Base-by-base conservation (phyloP, 2,797 vertebrate genomes). In the Sebastes hopkinsi region DNA sequence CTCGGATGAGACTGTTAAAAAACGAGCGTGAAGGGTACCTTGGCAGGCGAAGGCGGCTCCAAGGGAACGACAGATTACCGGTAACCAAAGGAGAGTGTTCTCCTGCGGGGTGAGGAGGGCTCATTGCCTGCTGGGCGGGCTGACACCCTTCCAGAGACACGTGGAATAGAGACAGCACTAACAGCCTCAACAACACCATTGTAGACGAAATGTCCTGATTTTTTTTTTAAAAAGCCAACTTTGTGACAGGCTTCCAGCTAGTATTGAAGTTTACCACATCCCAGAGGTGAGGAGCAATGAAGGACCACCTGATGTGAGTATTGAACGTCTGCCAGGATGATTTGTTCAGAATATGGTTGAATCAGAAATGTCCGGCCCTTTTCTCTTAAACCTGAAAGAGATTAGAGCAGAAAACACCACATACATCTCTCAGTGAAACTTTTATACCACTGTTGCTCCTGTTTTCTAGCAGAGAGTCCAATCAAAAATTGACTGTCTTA, bases 61-160 rank as follows among this genome's bases (percentile, higher is more conserved):
- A 96, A 18, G 95, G 95, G 82, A 97, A 97, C 38, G 94, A 94
- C 54, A 95, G 92, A 67, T 89, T 92, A 62, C 88, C 93, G 61
- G 90, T 87, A 29, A 82, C 89, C 56, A 85, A 32, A 72, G 81
- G 80, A 83, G 91, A 58, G 11, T 80, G 91, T 55, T 93, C 93
- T 76, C 72, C 86, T 22, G 72, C 9, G 9, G 85, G 16, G 42
- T 76, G 88, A 81, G 72, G 71, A 75, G 82, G 38, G 27, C 82
- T 86, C 18, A 84, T 68, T 1, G 67, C 75, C 59, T 91, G 83
- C 58, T 83, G 75, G 13, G 82, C 34, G 22, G 82, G 42, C 67
- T 92, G 79, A 72, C 75, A 89, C 59, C 72, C 80, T 76, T 72
- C 75, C 62, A 89, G 77, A 81, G 56, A 83, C 14, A 84, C 12